Conservation (phyloP, 2,888 invertebrate genomes). For the Philonicus albiceps region DNA sequence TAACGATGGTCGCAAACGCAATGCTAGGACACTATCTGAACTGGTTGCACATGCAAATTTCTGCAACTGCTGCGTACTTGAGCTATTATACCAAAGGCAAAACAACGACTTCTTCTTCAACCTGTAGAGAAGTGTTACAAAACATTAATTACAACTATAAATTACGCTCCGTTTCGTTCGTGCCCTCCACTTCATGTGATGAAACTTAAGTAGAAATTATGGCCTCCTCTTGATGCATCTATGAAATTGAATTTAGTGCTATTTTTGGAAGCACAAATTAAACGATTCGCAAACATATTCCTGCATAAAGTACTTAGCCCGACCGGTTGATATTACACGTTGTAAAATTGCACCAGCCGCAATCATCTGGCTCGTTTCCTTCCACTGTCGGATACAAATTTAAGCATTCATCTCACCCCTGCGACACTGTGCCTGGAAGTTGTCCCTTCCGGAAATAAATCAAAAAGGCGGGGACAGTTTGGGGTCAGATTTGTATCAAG, state of each 20-base stretch:
- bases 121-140: neutral
- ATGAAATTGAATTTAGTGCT: neutral
- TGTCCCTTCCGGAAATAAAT: slow-evolving; percentile 22
- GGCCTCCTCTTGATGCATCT: neutral
- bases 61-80: neutral
- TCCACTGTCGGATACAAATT: neutral
- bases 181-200: neutral
- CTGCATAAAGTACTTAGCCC: neutral
- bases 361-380: slow-evolving; percentile 6
- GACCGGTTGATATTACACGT: neutral
- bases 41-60: neutral
- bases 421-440: neutral
- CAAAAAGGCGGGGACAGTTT: neutral
- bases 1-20: neutral
- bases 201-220: neutral
- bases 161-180: neutral
- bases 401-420: slow-evolving; percentile 7
- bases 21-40: neutral
- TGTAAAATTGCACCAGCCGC: slow-evolving; percentile 10
- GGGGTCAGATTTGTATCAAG: slow-evolving; percentile 28
- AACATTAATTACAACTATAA: slow-evolving; percentile 18
- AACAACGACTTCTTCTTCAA: neutral
- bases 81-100: neutral
- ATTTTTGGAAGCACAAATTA: slow-evolving; percentile 17
- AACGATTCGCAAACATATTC: neutral